Base-by-base conservation (phyloP, 2,888 invertebrate genomes). In the Drosophila nr. fundita region DNA sequence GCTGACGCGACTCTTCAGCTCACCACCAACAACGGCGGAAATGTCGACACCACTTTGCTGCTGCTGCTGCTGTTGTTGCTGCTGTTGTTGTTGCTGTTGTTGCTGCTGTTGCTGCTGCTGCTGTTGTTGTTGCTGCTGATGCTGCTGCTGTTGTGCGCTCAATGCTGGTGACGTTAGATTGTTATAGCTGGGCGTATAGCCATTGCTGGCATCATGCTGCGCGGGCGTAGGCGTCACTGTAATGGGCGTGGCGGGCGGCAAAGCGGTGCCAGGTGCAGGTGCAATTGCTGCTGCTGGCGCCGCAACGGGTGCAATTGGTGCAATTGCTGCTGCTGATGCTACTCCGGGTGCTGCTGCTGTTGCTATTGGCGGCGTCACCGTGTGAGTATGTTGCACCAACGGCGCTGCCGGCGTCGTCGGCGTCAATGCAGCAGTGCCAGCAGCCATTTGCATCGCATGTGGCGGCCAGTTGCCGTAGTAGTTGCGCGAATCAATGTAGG, bases 401-500 rank as follows among this genome's bases (percentile, higher is more conserved):
- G 79, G 72, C 18, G 82, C 49, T 10, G 86, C 75, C 0, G 88
- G 79, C 61, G 87, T 83, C 11, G 80, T 76, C 7, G 80, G 77
- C 24, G 83, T 88, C 11, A 83, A 27, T 24, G 83, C 60, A 18
- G 78, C 57, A 32, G 74, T 69, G 38, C 88, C 52, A 5, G 81
- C 55, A n/a, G 82, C 68, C 72, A 88, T 89, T 49, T 86, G 79
- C 50, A 95, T 93, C 64, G 92, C 91, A 27, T 95, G 93, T 0
- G 94, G 93, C 69, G 95, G 96, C 84, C 95, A 92, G 64, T 94
- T 94, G 87, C 95, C 95, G 79, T 95, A 95, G 84, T 95, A 95
- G 86, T 95, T 95, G 52, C 96, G 94, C 74, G 95, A 95, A 81
- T 94, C 94, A 58, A 93, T 93, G 78, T 95, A 95, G 87, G 93